These are phyloP conservation scores for Limenitis camilla DNA, from an alignment of 2,888 invertebrate genomes.

Conservation along the genomic window DNA sequence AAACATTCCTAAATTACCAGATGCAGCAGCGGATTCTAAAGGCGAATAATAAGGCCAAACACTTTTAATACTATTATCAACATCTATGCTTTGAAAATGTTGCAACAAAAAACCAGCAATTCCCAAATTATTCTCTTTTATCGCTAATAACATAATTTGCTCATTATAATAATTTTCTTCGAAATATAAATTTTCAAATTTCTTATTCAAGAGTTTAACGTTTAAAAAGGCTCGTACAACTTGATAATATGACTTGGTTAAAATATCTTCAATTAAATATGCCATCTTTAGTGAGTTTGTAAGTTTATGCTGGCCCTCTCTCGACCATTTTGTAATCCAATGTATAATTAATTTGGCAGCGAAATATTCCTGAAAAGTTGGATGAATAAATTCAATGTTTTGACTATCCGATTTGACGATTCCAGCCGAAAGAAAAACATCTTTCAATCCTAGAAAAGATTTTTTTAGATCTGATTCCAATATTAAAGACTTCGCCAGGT, in stretches of 20 bases:
- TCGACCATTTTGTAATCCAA: neutral
- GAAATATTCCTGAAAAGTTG: constrained; percentile 1
- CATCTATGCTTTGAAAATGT: neutral
- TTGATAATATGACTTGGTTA: neutral
- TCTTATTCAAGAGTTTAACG: neutral
- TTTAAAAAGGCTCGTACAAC: neutral
- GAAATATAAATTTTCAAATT: neutral
- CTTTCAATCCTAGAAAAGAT: neutral
- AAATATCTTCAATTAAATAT: neutral
- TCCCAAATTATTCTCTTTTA: neutral
- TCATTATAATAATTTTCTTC: neutral
- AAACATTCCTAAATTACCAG: no score
- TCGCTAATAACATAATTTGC: neutral
- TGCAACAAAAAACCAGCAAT: neutral
- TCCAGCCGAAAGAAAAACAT: neutral
- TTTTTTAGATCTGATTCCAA: neutral
- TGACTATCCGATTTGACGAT: neutral
- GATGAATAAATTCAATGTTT: no score
- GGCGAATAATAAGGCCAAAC: neutral
- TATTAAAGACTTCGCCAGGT: neutral
- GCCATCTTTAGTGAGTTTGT: neutral
- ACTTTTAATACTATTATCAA: neutral
- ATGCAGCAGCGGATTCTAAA: no score
- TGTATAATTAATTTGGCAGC: neutral
- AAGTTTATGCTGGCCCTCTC: neutral